A percentile compares a stretch with the other conserved stretches of the same genome.
Evolutionary conservation across 2,797 vertebrate genomes (phyloP).

Genomic region (Clamator glandarius): DNA sequence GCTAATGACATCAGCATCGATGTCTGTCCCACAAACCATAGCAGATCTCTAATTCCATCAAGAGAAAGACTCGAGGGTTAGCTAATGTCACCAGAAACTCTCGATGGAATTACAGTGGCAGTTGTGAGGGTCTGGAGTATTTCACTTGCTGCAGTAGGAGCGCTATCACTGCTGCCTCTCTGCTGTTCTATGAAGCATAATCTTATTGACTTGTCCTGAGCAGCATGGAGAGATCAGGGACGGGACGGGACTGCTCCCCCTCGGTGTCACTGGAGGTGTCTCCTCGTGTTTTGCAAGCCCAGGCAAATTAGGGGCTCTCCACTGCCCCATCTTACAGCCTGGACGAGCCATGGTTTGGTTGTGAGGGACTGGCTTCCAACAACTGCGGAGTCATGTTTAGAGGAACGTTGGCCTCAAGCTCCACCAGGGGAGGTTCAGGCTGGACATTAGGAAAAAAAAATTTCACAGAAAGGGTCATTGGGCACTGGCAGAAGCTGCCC

Average conservation of each 20-base stretch:
- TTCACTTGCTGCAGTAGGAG: background rate
- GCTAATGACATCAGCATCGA: conserved; percentile 60
- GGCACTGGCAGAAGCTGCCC: no score
- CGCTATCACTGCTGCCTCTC: background rate
- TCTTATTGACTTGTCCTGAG: background rate
- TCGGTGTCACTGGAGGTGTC: background rate
- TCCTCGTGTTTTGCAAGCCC: background rate
- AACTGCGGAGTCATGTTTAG: background rate
- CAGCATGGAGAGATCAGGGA: background rate
- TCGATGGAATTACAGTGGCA: conserved; percentile 34
- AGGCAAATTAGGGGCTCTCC: background rate
- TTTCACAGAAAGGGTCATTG: no score
- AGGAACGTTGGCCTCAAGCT: no score
- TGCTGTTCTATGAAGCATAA: background rate
- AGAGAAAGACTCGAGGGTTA: conserved; percentile 50
- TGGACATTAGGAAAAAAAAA: no score
- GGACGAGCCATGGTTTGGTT: background rate
- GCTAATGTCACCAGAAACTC: conserved; percentile 62
- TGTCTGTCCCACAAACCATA: conserved; percentile 53
- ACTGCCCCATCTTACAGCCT: background rate
- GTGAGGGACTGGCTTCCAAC: background rate
- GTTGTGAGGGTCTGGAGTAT: background rate
- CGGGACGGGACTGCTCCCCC: background rate
- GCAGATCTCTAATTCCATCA: conserved; percentile 62
- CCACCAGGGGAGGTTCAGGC: no score